phyloP scores from a whole-genome alignment of 2,797 vertebrate species.

The Tangara arthus region DNA sequence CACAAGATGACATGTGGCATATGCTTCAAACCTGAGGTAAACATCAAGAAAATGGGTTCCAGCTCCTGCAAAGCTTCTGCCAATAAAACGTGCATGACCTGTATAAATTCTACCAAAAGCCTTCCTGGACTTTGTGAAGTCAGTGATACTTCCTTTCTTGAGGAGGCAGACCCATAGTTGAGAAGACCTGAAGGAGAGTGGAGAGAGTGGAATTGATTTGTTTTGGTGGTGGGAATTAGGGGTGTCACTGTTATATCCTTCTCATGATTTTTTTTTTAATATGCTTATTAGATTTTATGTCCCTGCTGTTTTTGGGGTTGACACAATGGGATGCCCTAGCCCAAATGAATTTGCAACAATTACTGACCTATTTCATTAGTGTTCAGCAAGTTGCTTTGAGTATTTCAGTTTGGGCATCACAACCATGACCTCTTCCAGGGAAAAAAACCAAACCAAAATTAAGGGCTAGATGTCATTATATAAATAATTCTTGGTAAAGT shows the following conservation, averaged over 20 bases:
- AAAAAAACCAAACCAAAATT: neutral
- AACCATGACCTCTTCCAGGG: neutral
- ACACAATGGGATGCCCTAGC: neutral
- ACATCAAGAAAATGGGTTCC: neutral
- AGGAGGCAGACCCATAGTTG: neutral
- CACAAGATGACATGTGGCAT: neutral
- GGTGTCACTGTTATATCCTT: neutral
- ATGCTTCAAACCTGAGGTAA: neutral
- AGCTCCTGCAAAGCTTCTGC: neutral
- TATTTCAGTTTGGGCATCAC: neutral
- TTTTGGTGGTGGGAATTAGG: neutral
- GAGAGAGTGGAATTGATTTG: neutral
- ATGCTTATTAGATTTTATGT: neutral
- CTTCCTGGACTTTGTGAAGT: neutral
- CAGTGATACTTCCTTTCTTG: neutral
- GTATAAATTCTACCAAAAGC: neutral
- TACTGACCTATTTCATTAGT: neutral
- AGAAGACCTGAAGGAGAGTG: neutral
- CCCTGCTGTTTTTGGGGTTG: neutral
- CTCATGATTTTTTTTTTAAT: neutral
- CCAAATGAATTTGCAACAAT: neutral
- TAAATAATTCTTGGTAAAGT: neutral
- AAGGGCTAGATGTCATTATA: neutral
- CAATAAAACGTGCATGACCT: neutral
- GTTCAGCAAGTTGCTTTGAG: neutral